Evolutionary conservation across 2,888 invertebrate genomes (phyloP).

Genomic region (Tholera decimalis): DNA sequence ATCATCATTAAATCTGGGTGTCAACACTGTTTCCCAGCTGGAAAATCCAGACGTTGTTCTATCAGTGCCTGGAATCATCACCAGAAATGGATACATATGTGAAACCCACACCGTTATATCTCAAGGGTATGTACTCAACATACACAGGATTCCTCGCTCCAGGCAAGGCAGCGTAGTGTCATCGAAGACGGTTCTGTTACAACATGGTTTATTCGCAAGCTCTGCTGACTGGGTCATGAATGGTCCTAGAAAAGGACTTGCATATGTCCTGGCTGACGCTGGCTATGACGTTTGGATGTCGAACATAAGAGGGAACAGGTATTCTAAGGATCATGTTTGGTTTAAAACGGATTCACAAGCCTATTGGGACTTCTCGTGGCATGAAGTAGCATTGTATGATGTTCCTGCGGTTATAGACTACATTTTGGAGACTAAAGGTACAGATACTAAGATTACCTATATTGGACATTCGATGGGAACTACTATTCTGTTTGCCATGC

Average conservation of each 20-base stretch:
- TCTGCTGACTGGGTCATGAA: constrained; percentile 95
- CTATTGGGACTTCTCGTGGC: constrained; percentile 96
- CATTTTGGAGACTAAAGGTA: constrained; percentile 79
- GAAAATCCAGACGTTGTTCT: constrained; percentile 80
- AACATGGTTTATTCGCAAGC: constrained; percentile 95
- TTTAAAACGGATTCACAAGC: constrained; percentile 90
- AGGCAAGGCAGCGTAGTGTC: constrained; percentile 76
- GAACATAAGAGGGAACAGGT: constrained; percentile 95
- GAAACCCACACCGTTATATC: constrained; percentile 94
- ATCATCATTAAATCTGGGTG: constrained; percentile 73
- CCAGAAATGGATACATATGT: constrained; percentile 92
- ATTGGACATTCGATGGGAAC: constrained; percentile 98
- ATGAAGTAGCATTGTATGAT: constrained; percentile 97
- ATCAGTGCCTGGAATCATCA: constrained; percentile 82
- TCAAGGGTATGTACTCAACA: constrained; percentile 95
- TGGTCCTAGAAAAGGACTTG: constrained; percentile 93
- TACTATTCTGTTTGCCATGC: constrained; percentile 94
- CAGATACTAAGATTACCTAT: constrained; percentile 90
- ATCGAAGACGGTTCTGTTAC: constrained; percentile 91
- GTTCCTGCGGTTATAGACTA: constrained; percentile 96
- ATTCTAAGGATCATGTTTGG: constrained; percentile 92
- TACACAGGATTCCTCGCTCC: constrained; percentile 95
- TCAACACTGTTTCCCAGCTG: constrained; percentile 67
- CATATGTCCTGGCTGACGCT: constrained; percentile 92
- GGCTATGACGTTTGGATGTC: constrained; percentile 96